Base-by-base conservation (phyloP, 92 coral and sea anemone genomes). In the Actinernus sp. region DNA sequence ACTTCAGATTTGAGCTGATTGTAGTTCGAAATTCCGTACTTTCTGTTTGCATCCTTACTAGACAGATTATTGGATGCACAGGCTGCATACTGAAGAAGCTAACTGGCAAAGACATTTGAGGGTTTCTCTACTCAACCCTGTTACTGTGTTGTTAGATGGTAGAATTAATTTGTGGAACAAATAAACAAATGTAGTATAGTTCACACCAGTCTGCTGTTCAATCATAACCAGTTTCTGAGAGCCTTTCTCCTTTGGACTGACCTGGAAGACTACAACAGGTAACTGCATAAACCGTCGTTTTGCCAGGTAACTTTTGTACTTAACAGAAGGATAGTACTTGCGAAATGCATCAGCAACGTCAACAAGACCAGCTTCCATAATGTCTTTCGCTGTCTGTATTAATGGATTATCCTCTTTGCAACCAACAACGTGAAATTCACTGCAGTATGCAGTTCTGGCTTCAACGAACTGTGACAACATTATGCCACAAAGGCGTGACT, bases 61-160 rank as follows among this genome's bases (percentile, higher is more conserved):
- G 87, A 71, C 0, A 71, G 61, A 19, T 55, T 61, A 11, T 31
- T 71, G 25, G 78, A 16, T 8, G 74, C 63, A 55, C 86, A 79
- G 7, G 73, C 80, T 19, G 79, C 80, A 37, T 79, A 79, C 29
- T 79, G 67, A 31, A 14, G 87, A 81, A 18, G 87, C 81, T 20
- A 81, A 20, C 0, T 71, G 32, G 37, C 88, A 82, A 27, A 82
- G 49, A 4, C 88, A 75, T 40, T 25, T 18, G 28, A 73, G 76
- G 45, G 80, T 44, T 18, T 43, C 82, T 27, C 64, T 81, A 27
- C 47, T 81, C 3, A 81, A n/a, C 3, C 27, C 55, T 7, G 23
- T 21, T n/a, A n/a, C n/a, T 2, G 52, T 6, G 6, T 5, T 33
- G 1, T 0, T 43, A 31, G 5, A 30, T 19, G 81, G 22, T 1